Percentiles rank a stretch among this genome's conserved stretches.
Evolutionary conservation across 2,797 vertebrate genomes (phyloP).

Genomic region (Eulemur albifrons): DNA sequence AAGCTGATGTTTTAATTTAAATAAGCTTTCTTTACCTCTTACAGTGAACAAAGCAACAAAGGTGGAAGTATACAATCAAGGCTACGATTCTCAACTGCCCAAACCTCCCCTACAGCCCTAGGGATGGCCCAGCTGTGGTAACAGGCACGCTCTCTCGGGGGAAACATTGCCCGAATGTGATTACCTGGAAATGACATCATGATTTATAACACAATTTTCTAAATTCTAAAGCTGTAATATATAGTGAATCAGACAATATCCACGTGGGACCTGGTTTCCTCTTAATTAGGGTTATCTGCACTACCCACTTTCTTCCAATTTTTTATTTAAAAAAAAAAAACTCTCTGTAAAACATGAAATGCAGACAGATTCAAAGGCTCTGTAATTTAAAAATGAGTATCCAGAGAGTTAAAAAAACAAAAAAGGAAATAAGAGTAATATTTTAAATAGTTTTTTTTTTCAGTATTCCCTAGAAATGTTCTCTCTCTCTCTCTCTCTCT

Average conservation of each 20-base stretch:
- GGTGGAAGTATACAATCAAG: not conserved
- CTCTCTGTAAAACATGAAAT: not conserved
- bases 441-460: not conserved
- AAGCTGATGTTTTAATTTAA: slow-evolving; percentile 1
- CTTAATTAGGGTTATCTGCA: slow-evolving; percentile 49
- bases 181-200: slow-evolving; percentile 82
- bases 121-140: slow-evolving; percentile 72
- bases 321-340: not conserved
- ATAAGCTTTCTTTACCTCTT: not conserved
- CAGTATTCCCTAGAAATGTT: not conserved
- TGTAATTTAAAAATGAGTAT: slow-evolving; percentile 41
- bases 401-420: not conserved
- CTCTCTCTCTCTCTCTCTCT: too few species aligned
- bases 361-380: not conserved
- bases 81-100: not conserved
- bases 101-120: not conserved
- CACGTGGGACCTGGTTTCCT: slow-evolving; percentile 66
- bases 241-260: slow-evolving; percentile 69
- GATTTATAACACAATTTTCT: slow-evolving; percentile 78
- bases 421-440: not conserved
- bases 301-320: not conserved
- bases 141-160: slow-evolving; percentile 53
- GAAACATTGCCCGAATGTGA: slow-evolving; percentile 62
- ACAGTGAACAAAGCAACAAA: not conserved
- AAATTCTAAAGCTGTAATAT: slow-evolving; percentile 79